A percentile compares a stretch with the other conserved stretches of the same genome.
phyloP scores from a whole-genome alignment of 2,888 invertebrate species.

The Campaea margaritaria region DNA sequence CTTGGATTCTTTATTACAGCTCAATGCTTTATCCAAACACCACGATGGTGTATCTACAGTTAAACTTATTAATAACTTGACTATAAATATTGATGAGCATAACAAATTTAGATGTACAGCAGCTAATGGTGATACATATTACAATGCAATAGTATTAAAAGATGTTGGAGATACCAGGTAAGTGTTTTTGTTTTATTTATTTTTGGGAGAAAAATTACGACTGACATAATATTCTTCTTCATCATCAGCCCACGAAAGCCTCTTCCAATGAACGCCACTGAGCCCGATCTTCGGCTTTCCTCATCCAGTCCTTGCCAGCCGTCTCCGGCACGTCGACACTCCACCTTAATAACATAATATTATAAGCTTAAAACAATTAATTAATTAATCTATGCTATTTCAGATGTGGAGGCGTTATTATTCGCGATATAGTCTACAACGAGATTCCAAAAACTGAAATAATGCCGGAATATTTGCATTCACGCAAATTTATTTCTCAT shows the following conservation, averaged over 20 bases:
- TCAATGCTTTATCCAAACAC: constrained; percentile 15
- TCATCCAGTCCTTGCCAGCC: no score
- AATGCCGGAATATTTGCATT: background rate
- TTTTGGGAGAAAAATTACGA: no score
- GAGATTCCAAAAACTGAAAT: constrained; percentile 11
- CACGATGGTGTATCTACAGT: constrained; percentile 16
- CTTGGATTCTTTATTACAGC: constrained; percentile 29
- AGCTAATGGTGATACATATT: background rate
- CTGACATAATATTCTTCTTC: no score
- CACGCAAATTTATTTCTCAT: constrained; percentile 3
- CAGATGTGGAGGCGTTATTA: constrained; percentile 22
- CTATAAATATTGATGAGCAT: constrained; percentile 20
- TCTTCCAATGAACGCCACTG: no score
- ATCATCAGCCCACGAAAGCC: no score
- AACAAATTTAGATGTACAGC: background rate
- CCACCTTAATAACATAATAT: no score
- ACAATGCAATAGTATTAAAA: constrained; percentile 8
- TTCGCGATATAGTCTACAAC: constrained; percentile 5
- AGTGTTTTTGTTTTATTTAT: no score
- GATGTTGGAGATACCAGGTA: constrained; percentile 11
- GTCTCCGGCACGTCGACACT: no score
- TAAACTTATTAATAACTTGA: constrained; percentile 23
- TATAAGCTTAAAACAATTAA: no score
- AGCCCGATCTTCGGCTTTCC: no score
- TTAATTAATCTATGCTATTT: no score